Percentiles rank a stretch among this genome's conserved stretches.
Conservation (phyloP, 1,140 invertebrate genomes). For the Bombus turneri region DNA sequence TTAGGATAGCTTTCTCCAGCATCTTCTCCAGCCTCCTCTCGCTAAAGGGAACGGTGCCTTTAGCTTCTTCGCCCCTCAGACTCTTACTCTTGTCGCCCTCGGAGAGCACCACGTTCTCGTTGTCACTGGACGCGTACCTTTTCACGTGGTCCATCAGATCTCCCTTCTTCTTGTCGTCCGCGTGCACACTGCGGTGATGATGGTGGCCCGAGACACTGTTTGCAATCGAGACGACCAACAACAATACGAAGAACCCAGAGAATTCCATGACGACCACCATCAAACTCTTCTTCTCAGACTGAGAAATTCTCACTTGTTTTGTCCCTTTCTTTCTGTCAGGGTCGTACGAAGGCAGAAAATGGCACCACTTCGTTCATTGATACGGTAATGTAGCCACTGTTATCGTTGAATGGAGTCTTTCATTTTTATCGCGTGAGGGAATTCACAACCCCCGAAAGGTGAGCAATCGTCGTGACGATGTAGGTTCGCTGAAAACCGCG, state of each 20-base stretch:
- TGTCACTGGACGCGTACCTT: conserved; percentile 21
- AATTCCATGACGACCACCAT: conserved; percentile 22
- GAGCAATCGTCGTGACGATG: too few species aligned
- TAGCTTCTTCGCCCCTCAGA: conserved; percentile 41
- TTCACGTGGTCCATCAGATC: conserved; percentile 22
- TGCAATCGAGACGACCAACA: conserved; percentile 29
- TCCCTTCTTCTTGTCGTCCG: conserved; percentile 38
- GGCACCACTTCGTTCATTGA: neutral
- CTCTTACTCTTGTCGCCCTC: conserved; percentile 22
- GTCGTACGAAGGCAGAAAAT: neutral
- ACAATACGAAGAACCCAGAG: conserved; percentile 28
- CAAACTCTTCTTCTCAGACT: too few species aligned
- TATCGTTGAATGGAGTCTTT: conserved; percentile 10
- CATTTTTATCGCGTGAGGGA: neutral
- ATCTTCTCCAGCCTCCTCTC: conserved; percentile 76
- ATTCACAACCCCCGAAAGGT: too few species aligned
- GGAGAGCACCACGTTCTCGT: conserved; percentile 9
- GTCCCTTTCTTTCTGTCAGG: too few species aligned
- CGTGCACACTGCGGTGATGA: conserved; percentile 39
- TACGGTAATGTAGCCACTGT: conserved; percentile 5
- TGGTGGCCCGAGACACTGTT: conserved; percentile 42
- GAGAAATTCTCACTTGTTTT: neutral
- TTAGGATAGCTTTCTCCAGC: conserved; percentile 78
- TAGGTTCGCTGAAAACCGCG: neutral
- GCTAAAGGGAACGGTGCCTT: conserved; percentile 66